These are phyloP conservation scores for Orchesellides sinensis DNA, from an alignment of 2,888 invertebrate species.

Conservation along the genomic window DNA sequence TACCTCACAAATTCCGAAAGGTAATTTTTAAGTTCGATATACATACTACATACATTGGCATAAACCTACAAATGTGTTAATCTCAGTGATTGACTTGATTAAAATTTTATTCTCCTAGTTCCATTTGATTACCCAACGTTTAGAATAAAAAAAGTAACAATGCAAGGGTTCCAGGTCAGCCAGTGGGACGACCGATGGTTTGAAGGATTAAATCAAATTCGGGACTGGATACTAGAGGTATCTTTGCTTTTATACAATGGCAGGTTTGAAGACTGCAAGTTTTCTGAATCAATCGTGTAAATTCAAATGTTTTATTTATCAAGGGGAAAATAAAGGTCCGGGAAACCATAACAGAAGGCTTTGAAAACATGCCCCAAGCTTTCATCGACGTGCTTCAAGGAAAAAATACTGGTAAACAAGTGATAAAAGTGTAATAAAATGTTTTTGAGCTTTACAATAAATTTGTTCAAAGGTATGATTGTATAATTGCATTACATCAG, in stretches of 20 bases:
- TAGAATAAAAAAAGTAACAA: conserved; percentile 80
- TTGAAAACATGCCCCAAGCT: conserved; percentile 85
- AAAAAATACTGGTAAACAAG: conserved; percentile 85
- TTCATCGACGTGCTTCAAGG: conserved; percentile 83
- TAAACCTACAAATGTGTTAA: too few relatives aligned
- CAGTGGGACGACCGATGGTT: conserved; percentile 81
- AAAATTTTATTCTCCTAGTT: conserved; percentile 71
- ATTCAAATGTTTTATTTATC: too few relatives aligned
- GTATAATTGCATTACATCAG: too few relatives aligned
- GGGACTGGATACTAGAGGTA: conserved; percentile 74
- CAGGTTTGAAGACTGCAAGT: too few relatives aligned
- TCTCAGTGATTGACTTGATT: too few relatives aligned
- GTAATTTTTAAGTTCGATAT: neutral
- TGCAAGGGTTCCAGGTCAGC: conserved; percentile 82
- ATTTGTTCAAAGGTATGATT: too few relatives aligned
- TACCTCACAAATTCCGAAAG: neutral
- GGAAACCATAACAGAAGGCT: conserved; percentile 85
- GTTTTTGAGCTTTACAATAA: too few relatives aligned
- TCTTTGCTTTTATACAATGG: neutral
- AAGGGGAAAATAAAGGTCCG: conserved; percentile 83
- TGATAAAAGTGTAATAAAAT: conserved; percentile 82
- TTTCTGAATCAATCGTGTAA: neutral
- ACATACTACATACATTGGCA: too few relatives aligned
- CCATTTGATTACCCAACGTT: conserved; percentile 80
- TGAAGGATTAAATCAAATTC: conserved; percentile 81